Percentiles rank a stretch among this genome's conserved stretches.
These are phyloP conservation scores for Sus scrofa DNA, from an alignment of 2,113 vertebrate genomes.

Conservation along the genomic window T2T-Sscrofa CM000816.6:39525501-39526000, in stretches of 20 bases:
- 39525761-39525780: conserved; percentile 34
- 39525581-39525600: conserved; percentile 33
- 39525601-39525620: conserved; percentile 20
- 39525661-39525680: conserved; percentile 28
- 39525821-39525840: conserved; percentile 44
- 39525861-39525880: conserved; percentile 42
- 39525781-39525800: conserved; percentile 61
- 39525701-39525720: conserved; percentile 31
- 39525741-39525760: conserved; percentile 41
- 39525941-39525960: neutral
- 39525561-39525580: neutral
- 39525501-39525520: too few relatives aligned
- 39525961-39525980: too few relatives aligned
- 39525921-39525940: conserved; percentile 26
- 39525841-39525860: conserved; percentile 59
- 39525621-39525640: neutral
- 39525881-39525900: conserved; percentile 45
- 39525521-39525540: neutral
- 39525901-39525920: conserved; percentile 32
- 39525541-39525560: conserved; percentile 10
- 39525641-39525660: conserved; percentile 25
- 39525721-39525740: conserved; percentile 14
- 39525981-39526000: too few relatives aligned
- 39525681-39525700: conserved; percentile 34
- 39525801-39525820: conserved; percentile 57